phyloP scores from a whole-genome alignment of 2,888 invertebrate species.

The Metopia argyrocephala region DNA sequence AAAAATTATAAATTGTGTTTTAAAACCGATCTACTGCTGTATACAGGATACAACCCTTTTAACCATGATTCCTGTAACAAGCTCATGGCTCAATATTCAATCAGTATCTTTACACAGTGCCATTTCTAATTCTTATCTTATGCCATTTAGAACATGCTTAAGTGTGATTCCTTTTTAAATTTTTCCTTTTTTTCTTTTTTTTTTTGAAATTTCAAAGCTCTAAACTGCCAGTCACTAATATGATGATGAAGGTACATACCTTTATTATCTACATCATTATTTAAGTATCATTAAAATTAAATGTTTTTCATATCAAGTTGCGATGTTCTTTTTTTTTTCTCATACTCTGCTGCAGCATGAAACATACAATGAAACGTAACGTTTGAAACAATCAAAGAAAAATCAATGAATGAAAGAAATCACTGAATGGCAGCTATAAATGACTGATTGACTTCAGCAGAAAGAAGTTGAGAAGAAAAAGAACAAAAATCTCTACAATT shows the following conservation, averaged over 20 bases:
- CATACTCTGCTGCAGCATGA: not conserved
- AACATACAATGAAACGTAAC: not conserved
- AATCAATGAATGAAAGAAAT: not conserved
- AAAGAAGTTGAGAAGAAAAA: not conserved
- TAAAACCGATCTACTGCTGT: no score
- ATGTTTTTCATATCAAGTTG: constrained; percentile 48
- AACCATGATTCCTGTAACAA: no score
- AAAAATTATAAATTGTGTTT: no score
- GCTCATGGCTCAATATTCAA: no score
- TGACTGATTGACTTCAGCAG: not conserved
- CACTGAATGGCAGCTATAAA: not conserved
- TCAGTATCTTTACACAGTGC: no score
- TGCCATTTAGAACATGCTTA: constrained; percentile 44
- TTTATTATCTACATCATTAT: constrained; percentile 62
- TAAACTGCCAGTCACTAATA: not conserved
- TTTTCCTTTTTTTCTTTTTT: not conserved
- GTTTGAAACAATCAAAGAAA: not conserved
- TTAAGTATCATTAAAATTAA: constrained; percentile 57
- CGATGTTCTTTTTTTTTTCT: not conserved
- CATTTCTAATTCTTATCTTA: not conserved
- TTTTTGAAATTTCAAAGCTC: not conserved
- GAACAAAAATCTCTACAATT: not conserved
- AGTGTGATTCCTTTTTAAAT: constrained; percentile 23
- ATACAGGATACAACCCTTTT: no score
- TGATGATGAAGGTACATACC: constrained; percentile 12